Evolutionary conservation across 2,888 invertebrate species (phyloP).

Genomic region (Ectropis crepuscularia): DNA sequence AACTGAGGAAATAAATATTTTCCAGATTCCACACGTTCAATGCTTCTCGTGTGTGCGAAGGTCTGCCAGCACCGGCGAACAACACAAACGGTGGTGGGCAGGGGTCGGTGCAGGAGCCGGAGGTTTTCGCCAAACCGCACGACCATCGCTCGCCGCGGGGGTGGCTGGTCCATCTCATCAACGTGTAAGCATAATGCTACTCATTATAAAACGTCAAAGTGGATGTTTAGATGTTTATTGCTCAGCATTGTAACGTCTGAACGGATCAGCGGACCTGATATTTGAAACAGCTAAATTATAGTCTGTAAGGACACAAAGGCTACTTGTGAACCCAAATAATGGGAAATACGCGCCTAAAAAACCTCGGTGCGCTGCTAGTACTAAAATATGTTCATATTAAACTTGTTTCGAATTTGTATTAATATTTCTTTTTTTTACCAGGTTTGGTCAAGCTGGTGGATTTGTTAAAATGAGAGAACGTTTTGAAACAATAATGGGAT

Average conservation of each 20-base stretch:
- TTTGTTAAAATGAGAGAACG: constrained; percentile 94
- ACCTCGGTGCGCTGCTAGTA: no score
- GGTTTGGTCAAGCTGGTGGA: constrained; percentile 95
- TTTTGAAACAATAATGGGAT: constrained; percentile 90
- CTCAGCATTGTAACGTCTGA: no score
- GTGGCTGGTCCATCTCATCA: constrained; percentile 98
- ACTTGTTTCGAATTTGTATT: no score
- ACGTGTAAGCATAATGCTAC: constrained; percentile 82
- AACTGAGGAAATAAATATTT: background rate
- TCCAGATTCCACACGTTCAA: constrained; percentile 94
- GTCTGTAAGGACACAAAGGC: no score
- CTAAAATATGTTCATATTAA: no score
- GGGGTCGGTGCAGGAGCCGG: constrained; percentile 70
- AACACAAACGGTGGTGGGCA: constrained; percentile 83
- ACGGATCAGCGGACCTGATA: no score
- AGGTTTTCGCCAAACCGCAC: constrained; percentile 88
- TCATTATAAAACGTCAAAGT: background rate
- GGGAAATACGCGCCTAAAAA: no score
- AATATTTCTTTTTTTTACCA: constrained; percentile 45
- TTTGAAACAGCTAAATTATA: no score
- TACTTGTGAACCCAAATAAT: no score
- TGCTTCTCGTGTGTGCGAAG: constrained; percentile 90
- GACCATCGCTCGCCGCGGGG: constrained; percentile 95
- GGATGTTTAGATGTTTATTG: no score
- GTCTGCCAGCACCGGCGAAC: constrained; percentile 61